Conservation (phyloP, 2,888 invertebrate genomes). For the Hipparchia sbordonii region DNA sequence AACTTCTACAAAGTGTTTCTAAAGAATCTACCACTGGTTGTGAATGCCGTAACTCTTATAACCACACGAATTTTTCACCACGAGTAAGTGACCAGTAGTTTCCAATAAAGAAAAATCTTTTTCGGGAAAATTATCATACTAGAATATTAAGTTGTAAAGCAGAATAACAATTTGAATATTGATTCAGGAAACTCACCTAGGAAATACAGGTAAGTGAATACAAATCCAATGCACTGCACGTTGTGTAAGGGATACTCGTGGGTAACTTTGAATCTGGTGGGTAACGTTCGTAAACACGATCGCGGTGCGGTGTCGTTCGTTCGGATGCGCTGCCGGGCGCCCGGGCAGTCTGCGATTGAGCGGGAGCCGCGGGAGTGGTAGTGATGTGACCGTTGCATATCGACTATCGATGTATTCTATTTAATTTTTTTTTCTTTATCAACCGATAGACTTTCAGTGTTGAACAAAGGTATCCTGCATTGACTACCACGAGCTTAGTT, state of each 20-base stretch:
- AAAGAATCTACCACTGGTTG: too few relatives aligned
- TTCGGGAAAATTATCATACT: neutral
- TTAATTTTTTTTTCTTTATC: too few relatives aligned
- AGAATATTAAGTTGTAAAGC: neutral
- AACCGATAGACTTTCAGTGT: too few relatives aligned
- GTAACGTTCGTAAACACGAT: constrained; percentile 70
- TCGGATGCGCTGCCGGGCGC: constrained; percentile 77
- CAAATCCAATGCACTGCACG: constrained; percentile 59
- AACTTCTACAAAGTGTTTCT: too few relatives aligned
- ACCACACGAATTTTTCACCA: neutral
- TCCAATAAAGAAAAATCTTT: neutral
- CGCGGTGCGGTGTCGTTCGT: constrained; percentile 75
- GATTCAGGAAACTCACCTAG: constrained; percentile 48
- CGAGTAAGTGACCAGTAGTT: neutral
- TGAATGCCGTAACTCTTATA: too few relatives aligned
- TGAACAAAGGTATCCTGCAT: too few relatives aligned
- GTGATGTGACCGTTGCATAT: constrained; percentile 47
- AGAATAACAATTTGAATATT: neutral
- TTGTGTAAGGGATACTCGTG: constrained; percentile 1
- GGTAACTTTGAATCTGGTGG: constrained; percentile 43
- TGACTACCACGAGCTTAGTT: too few relatives aligned
- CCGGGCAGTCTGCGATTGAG: constrained; percentile 63
- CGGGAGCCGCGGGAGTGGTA: constrained; percentile 50
- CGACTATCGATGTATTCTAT: constrained; percentile 48
- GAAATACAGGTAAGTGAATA: constrained; percentile 43